Evolutionary conservation across 2,888 invertebrate species (phyloP), one percentile per base, ranked within the genome.

Genomic region (Agrotis puta): DNA sequence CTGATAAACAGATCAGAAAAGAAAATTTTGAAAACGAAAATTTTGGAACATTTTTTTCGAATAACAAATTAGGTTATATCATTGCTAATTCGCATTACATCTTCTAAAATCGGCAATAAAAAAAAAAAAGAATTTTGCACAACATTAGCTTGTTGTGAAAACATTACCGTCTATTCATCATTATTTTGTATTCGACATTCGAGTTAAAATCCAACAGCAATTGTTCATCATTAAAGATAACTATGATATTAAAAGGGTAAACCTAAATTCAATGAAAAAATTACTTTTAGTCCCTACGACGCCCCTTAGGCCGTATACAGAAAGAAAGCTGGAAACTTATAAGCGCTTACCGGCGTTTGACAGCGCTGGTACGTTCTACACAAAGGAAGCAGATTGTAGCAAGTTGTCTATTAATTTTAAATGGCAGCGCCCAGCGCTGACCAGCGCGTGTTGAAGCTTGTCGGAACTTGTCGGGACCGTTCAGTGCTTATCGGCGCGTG

Each of bases 41-140:
- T 27, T 22, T 53, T 33, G 13, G n/a, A 14, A 56, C 22, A 24
- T 22, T 54, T 33, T 53, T 39, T 20, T 24, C 11, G n/a, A 39
- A 56, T 33, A 56, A 65, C 39, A 56, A 62, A 66, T 39, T n/a
- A 45, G 39, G 11, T 39, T 1, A 6, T 14, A 33, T 33, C 14
- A 50, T 68, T 22, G 14, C 18, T 11, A 48, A 68, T 14, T 56
- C 48, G 22, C 3, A 48, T 27, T 54, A 67, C 54, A 22, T 58
- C 4, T 18, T 48, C 43, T 18, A 45, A 47, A 6, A 54, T 9
- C 9, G 11, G 39, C 11, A 11, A 16, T 24, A 20, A 14, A 0
- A 22, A 58, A 63, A 39, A 24, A 50, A 9, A 33, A 48, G 39
- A 65, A 61, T 18, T 43, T 53, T 4, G 3, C n/a, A 11, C n/a